Base-by-base conservation (phyloP, 2,888 invertebrate genomes). In the Cancer borealis region DNA sequence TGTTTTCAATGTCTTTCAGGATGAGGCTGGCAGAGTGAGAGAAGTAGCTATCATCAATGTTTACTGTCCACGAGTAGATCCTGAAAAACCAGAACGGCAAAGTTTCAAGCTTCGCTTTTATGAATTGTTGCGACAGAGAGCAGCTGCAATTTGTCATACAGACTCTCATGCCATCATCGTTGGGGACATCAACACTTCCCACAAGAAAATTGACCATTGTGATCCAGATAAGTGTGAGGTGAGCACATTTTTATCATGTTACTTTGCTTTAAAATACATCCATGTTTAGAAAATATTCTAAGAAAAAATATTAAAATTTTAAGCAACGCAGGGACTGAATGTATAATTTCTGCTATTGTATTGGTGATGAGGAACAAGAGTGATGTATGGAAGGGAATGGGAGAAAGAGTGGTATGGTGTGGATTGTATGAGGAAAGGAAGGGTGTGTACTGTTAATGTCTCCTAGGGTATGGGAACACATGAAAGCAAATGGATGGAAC, bases 41-140 rank as follows among this genome's bases (percentile, higher is more conserved):
- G 54, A 47, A n/a, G 87, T 96, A 30, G 96, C 96, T 6, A 95
- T 97, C 10, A 96, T 97, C 94, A 97, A 97, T 96, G 97, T 97
- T 17, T 97, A 97, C 96, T 97, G 97, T 96, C 97, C 97, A 1
- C 96, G 97, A 89, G 97, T 96, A 26, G 97, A 97, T 93, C 96
- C 96, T 46, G 97, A 97, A 10, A 96, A 96, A 47, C 96, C 96
- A 30, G 97, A 97, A 47, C 96, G 97, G 87, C 96, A 96, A 60
- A 93, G 96, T 12, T 97, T 96, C 96, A 97, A 97, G 96, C 96
- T 97, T 46, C 96, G 96, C 60, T 97, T 97, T 96, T 97, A 96
- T 95, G 96, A 96, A 47, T 96, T 97, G 8, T 96, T 97, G 45
- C 96, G 97, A 96, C 96, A 96, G 4, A 96, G 97, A 87, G 96